A percentile compares a stretch with the other conserved stretches of the same genome.
phyloP scores from a whole-genome alignment of 1,140 invertebrate species.

The Drosophila pandora region DNA sequence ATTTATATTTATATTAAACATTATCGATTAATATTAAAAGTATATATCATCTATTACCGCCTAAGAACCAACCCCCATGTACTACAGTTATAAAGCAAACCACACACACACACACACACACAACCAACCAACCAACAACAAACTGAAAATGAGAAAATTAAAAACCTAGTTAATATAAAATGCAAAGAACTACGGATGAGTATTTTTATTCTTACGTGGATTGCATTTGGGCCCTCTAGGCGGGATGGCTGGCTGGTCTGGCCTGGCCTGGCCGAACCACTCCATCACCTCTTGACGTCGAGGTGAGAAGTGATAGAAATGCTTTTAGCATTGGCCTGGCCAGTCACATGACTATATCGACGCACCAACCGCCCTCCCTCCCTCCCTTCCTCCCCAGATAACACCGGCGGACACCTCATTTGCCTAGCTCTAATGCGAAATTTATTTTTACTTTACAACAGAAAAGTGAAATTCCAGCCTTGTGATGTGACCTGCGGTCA shows the following conservation, averaged over 20 bases:
- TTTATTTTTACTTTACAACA: slow-evolving; percentile 63
- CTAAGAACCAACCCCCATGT: slow-evolving; percentile 60
- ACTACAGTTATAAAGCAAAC: slow-evolving; percentile 75
- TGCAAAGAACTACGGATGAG: not conserved
- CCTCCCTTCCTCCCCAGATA: slow-evolving; percentile 13
- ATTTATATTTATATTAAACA: slow-evolving; percentile 74
- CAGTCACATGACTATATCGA: slow-evolving; percentile 16
- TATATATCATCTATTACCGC: slow-evolving; percentile 75
- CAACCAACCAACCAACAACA: slow-evolving; percentile 60
- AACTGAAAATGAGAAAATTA: slow-evolving; percentile 77
- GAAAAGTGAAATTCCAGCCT: slow-evolving; percentile 65
- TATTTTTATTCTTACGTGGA: not conserved
- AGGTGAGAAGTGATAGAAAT: slow-evolving; percentile 57
- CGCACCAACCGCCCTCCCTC: slow-evolving; percentile 4
- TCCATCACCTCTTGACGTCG: slow-evolving; percentile 16
- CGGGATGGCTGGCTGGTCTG: not conserved
- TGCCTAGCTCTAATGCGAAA: slow-evolving; percentile 64
- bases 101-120: slow-evolving; percentile 36
- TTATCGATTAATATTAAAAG: slow-evolving; percentile 57
- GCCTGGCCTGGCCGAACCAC: not conserved
- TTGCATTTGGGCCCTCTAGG: not conserved
- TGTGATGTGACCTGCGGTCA: slow-evolving; percentile 59
- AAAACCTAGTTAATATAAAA: slow-evolving; percentile 77
- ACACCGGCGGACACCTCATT: slow-evolving; percentile 35
- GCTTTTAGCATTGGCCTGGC: slow-evolving; percentile 57